phyloP scores from a whole-genome alignment of 2,888 invertebrate species.

The Helleia helle region DNA sequence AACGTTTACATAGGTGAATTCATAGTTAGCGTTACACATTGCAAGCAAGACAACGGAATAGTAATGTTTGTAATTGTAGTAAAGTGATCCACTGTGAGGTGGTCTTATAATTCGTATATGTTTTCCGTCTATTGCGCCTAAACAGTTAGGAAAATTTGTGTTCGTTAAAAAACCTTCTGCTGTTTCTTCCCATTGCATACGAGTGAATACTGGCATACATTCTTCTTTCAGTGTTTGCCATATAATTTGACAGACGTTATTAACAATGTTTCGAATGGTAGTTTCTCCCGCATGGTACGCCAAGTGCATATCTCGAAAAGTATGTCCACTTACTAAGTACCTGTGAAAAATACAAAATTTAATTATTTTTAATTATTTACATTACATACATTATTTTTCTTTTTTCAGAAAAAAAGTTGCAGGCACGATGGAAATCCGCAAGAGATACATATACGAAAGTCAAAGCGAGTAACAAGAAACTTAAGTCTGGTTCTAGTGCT shows the following conservation, averaged over 20 bases:
- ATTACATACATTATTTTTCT: slow-evolving; percentile 2
- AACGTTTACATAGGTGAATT: slow-evolving; percentile 20
- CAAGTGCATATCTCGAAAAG: slow-evolving; percentile 23
- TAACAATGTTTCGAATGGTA: slow-evolving; percentile 24
- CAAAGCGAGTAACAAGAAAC: slow-evolving; percentile 22
- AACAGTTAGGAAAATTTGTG: slow-evolving; percentile 20
- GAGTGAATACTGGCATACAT: slow-evolving; percentile 22
- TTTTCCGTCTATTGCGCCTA: neutral
- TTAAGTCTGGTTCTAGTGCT: slow-evolving; percentile 22
- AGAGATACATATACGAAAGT: slow-evolving; percentile 22
- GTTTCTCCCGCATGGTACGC: slow-evolving; percentile 25
- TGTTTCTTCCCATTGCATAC: slow-evolving; percentile 22
- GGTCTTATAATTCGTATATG: too few relatives aligned
- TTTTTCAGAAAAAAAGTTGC: slow-evolving; percentile 7
- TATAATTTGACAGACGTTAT: slow-evolving; percentile 26
- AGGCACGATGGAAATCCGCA: slow-evolving; percentile 16
- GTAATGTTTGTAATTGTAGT: too few relatives aligned
- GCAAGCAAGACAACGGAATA: too few relatives aligned
- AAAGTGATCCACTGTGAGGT: too few relatives aligned
- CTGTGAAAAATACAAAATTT: slow-evolving; percentile 17
- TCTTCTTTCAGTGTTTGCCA: slow-evolving; percentile 23
- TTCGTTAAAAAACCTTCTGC: slow-evolving; percentile 22
- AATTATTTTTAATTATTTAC: too few relatives aligned
- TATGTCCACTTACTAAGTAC: slow-evolving; percentile 24
- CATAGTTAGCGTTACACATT: too few relatives aligned